Evolutionary conservation across 2,113 vertebrate species (phyloP).

Genomic region (Proterorhinus semilunaris): DNA sequence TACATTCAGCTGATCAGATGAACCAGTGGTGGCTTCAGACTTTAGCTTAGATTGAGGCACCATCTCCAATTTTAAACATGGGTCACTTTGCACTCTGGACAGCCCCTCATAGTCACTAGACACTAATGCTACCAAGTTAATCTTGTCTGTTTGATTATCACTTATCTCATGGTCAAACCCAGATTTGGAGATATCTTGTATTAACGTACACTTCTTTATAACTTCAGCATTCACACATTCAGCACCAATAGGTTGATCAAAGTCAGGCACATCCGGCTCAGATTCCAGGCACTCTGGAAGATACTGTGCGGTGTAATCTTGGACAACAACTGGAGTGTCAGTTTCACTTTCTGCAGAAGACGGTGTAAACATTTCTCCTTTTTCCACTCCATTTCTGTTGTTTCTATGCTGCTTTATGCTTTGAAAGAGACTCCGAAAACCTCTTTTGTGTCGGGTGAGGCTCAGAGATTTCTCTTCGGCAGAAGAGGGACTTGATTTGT

Average conservation of each 20-base stretch:
- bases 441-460: conserved; percentile 82
- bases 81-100: conserved; percentile 52
- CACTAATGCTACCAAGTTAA: background rate
- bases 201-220: conserved; percentile 38
- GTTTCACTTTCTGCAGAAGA: conserved; percentile 49
- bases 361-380: conserved; percentile 68
- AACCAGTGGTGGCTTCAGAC: conserved; percentile 60
- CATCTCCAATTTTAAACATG: conserved; percentile 54
- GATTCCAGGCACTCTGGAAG: conserved; percentile 64
- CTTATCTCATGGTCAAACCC: conserved; percentile 22
- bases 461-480: conserved; percentile 81
- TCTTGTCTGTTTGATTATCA: conserved; percentile 25
- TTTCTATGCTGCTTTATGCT: conserved; percentile 90
- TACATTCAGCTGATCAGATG: conserved; percentile 84
- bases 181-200: conserved; percentile 39
- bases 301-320: conserved; percentile 34
- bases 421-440: conserved; percentile 90
- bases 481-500: conserved; percentile 51
- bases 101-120: conserved; percentile 37
- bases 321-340: conserved; percentile 58
- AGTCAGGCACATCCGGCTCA: conserved; percentile 73
- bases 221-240: conserved; percentile 57
- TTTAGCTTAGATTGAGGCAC: conserved; percentile 55
- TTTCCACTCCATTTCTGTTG: conserved; percentile 80
- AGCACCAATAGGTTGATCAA: conserved; percentile 40